A percentile compares a stretch with the other conserved stretches of the same genome.
Evolutionary conservation across 2,888 invertebrate species (phyloP).

Genomic region (Meghimatium bilineatum): DNA sequence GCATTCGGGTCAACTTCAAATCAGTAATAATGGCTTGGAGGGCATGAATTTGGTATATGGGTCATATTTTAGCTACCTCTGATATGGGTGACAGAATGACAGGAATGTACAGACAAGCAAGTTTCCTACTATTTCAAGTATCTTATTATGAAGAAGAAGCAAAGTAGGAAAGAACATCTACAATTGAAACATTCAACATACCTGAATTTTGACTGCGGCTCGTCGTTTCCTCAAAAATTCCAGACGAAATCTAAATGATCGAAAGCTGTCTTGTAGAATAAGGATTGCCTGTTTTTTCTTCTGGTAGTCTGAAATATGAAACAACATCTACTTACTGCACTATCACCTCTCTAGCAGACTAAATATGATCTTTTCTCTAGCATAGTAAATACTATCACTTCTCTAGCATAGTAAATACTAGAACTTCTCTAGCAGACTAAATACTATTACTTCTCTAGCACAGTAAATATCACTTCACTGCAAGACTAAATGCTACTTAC

Average conservation of each 20-base stretch:
- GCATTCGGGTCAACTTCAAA: no score
- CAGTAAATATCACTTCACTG: not conserved
- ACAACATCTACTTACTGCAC: not conserved
- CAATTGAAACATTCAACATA: no score
- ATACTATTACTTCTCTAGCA: not conserved
- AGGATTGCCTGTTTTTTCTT: slow-evolving; percentile 63
- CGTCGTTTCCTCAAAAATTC: slow-evolving; percentile 64
- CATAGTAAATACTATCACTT: not conserved
- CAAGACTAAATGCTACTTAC: not conserved
- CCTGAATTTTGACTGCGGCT: slow-evolving; percentile 69
- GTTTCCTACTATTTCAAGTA: no score
- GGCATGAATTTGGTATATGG: no score
- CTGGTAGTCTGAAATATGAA: slow-evolving; percentile 58
- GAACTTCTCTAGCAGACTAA: not conserved
- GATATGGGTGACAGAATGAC: no score
- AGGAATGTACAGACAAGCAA: no score
- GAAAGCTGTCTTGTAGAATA: slow-evolving; percentile 67
- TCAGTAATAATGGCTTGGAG: no score
- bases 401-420: not conserved
- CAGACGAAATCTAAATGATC: slow-evolving; percentile 64
- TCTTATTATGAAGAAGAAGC: no score
- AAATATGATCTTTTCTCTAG: not conserved
- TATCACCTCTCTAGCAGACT: not conserved
- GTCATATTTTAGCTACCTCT: no score
- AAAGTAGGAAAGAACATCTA: no score